Base-by-base conservation (phyloP, 2,797 vertebrate genomes). In the Ibycter americanus region DNA sequence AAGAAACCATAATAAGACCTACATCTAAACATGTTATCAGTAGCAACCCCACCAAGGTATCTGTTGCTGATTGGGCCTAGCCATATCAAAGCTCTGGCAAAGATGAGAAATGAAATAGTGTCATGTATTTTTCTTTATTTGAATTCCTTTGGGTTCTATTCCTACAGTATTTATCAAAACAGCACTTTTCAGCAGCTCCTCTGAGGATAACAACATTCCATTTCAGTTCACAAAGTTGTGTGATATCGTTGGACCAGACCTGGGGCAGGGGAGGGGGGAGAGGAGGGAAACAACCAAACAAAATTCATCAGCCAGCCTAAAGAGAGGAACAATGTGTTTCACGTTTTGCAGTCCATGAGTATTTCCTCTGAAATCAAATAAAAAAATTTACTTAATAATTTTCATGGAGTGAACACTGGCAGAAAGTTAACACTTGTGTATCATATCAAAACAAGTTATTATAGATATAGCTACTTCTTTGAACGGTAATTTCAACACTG, bases 81-180 rank as follows among this genome's bases (percentile, higher is more conserved):
- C 87, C 86, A 89, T 83, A 94, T 93, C 68, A 96, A 93, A 95
- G n/a, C 32, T 62, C 87, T 62, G 52, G 51, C 44, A 90, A 84
- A 95, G 79, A 94, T 72, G 74, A 97, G 88, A 95, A 97, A 95
- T 85, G 52, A 83, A 97, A 93, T 21, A 68, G 29, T 20, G 90
- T 67, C 16, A 25, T 49, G 71, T 94, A 61, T 93, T 97, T 94
- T 96, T 94, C 91, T 95, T 97, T 58, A 81, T 58, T 83, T 44
- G 46, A 90, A 85, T 96, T 92, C 87, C 94, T 97, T 67, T 52
- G 68, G 80, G 96, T 88, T 94, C 58, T 93, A 89, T 94, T 97
- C 63, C 61, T 93, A 66, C 27, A 95, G 82, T 96, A 94, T 94
- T 97, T 97, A 95, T 94, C 92, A 95, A 96, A 97, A 93, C 52